phyloP scores from a whole-genome alignment of 1,140 invertebrate species.

The Xylocopa sonorina region DNA sequence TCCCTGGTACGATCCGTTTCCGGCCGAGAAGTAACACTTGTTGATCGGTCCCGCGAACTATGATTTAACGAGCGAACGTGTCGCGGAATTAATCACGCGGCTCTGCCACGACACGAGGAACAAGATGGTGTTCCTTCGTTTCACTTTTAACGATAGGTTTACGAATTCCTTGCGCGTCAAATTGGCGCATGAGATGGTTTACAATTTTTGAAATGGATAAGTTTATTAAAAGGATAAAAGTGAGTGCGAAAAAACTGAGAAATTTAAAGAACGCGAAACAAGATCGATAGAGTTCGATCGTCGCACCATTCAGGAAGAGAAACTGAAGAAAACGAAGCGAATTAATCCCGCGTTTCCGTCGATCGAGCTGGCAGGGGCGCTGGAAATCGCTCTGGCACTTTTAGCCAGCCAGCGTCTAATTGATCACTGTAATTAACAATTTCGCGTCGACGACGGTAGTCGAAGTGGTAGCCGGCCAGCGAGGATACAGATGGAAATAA shows the following conservation, averaged over 20 bases:
- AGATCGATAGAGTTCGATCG: conserved; percentile 14
- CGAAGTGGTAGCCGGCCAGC: background rate
- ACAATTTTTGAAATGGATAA: too few relatives aligned
- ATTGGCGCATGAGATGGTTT: too few relatives aligned
- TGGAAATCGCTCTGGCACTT: background rate
- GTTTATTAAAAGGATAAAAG: too few relatives aligned
- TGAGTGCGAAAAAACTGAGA: too few relatives aligned
- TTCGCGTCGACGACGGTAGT: background rate
- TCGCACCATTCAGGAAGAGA: background rate
- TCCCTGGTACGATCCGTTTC: conserved; percentile 14
- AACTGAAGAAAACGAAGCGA: background rate
- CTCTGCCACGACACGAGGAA: background rate
- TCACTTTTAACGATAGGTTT: too few relatives aligned
- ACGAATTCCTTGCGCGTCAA: too few relatives aligned
- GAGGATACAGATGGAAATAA: conserved; percentile 39
- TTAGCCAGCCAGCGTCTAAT: conserved; percentile 17
- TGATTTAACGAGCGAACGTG: conserved; percentile 63
- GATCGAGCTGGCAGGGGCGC: background rate
- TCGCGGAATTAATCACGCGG: conserved; percentile 45
- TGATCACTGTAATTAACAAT: conserved; percentile 29
- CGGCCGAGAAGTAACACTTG: conserved; percentile 65
- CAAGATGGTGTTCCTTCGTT: too few relatives aligned
- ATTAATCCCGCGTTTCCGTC: background rate
- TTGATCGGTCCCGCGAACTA: conserved; percentile 63
- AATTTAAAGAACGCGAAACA: too few relatives aligned